These are phyloP conservation scores for Hippopotamyrus pictus DNA, from an alignment of 2,797 vertebrate species.

Conservation along the genomic window DNA sequence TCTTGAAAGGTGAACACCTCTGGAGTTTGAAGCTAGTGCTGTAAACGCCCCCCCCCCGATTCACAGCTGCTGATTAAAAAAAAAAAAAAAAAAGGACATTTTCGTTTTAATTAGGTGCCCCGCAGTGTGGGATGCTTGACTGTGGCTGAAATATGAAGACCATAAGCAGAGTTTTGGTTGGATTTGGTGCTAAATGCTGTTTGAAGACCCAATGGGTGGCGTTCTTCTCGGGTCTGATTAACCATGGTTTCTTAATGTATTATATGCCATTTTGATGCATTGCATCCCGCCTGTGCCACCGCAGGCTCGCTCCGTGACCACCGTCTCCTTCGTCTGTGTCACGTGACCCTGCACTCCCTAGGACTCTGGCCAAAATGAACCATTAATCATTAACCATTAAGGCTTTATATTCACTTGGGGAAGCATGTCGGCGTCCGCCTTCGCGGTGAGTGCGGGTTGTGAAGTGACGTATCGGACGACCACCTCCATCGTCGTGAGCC, in stretches of 20 bases:
- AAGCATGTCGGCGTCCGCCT: neutral
- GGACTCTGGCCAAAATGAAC: neutral
- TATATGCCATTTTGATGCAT: neutral
- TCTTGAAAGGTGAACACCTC: neutral
- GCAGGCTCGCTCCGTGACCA: neutral
- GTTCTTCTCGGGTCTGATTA: neutral
- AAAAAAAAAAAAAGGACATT: neutral
- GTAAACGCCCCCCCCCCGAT: neutral
- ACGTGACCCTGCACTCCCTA: neutral
- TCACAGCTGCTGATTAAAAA: neutral
- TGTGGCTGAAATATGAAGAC: neutral
- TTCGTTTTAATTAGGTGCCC: neutral
- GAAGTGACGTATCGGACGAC: no score
- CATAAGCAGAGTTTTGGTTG: neutral
- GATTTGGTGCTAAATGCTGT: neutral
- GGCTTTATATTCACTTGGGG: neutral
- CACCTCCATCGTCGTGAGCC: neutral
- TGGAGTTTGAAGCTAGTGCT: neutral
- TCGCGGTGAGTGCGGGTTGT: neutral
- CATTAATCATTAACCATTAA: slow-evolving; percentile 5
- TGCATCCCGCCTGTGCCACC: neutral
- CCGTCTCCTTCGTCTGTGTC: neutral
- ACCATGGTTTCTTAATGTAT: neutral
- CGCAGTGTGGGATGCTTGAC: neutral
- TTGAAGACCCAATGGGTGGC: neutral